Evolutionary conservation across 2,797 vertebrate genomes (phyloP).

Genomic region (Chlorospingus flavigularis): DNA sequence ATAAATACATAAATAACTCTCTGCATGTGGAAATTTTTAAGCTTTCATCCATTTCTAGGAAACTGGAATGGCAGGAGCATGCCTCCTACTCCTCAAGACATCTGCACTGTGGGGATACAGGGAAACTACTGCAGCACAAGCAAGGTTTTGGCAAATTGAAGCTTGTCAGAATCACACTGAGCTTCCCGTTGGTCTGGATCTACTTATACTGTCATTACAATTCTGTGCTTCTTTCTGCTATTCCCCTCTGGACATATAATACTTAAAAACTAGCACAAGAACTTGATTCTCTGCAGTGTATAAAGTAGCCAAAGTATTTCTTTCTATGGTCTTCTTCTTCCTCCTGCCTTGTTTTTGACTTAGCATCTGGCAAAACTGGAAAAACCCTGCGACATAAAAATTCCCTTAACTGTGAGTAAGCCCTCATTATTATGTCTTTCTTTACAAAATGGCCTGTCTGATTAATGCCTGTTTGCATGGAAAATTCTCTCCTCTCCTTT

Average conservation of each 20-base stretch:
- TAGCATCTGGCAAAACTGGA: slow-evolving; percentile 44
- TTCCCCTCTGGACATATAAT: neutral
- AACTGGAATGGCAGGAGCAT: slow-evolving; percentile 19
- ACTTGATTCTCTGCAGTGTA: neutral
- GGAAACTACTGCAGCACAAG: neutral
- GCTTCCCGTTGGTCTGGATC: neutral
- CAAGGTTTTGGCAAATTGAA: slow-evolving; percentile 31
- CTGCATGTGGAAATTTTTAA: neutral
- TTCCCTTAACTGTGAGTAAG: slow-evolving; percentile 50
- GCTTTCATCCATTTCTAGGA: slow-evolving; percentile 42
- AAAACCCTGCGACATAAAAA: slow-evolving; percentile 40
- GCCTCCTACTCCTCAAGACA: slow-evolving; percentile 1
- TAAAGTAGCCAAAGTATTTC: slow-evolving; percentile 2
- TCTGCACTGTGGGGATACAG: neutral
- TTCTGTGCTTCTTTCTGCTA: neutral
- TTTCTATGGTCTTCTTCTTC: neutral
- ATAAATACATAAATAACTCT: neutral
- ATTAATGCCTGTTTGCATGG: slow-evolving; percentile 28
- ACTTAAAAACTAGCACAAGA: neutral
- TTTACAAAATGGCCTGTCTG: slow-evolving; percentile 8
- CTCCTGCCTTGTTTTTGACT: slow-evolving; percentile 15
- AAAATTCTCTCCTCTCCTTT: slow-evolving; percentile 32
- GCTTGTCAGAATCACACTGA: neutral
- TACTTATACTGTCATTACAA: neutral
- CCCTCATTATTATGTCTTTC: neutral